Conservation (phyloP, 2,113 vertebrate species). For the Sinosuthora webbiana region DNA sequence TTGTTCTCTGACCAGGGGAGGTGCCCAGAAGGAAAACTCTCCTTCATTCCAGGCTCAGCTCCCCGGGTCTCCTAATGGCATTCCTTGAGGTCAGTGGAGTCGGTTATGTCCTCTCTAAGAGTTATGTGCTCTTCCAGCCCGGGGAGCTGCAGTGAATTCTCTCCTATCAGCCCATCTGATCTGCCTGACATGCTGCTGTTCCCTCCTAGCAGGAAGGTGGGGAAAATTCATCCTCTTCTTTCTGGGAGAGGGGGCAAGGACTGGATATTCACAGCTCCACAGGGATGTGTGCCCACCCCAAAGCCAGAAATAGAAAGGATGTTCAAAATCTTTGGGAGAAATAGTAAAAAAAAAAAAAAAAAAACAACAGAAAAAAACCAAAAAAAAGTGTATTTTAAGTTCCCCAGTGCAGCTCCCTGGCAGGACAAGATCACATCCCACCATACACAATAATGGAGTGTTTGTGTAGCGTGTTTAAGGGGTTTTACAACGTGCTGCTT, state of each 20-base stretch:
- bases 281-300: not conserved
- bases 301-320: not conserved
- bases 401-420: not conserved
- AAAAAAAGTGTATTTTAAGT: not conserved
- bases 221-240: not conserved
- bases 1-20: not conserved
- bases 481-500: not conserved
- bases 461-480: not conserved
- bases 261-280: not conserved
- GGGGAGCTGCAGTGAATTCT: not conserved
- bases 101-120: not conserved
- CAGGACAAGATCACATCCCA: not conserved
- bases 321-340: not conserved
- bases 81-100: not conserved
- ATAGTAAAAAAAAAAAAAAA: not conserved
- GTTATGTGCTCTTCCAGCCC: not conserved
- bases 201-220: not conserved
- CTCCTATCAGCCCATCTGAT: accelerated
- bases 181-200: not conserved
- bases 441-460: not conserved
- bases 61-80: not conserved
- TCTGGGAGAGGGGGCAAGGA: not conserved
- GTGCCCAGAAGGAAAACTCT: not conserved
- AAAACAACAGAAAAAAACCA: not conserved
- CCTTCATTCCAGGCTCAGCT: not conserved